A percentile compares a stretch with the other conserved stretches of the same genome.
Conservation (phyloP, 53 echinoderm and acorn worm genomes). For the Arbacia lixula region DNA sequence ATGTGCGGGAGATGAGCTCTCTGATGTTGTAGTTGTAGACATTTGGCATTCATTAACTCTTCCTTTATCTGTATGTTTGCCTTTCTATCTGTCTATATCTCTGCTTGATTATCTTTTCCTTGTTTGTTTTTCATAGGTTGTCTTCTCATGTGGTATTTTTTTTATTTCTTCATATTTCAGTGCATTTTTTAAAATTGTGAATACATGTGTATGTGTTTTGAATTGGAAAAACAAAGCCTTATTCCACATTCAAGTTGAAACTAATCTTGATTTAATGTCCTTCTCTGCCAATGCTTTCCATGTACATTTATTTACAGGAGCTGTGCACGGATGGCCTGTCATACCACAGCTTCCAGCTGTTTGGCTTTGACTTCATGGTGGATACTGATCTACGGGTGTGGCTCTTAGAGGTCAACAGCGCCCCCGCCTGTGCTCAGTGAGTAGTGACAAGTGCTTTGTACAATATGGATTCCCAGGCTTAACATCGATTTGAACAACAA, state of each 20-base stretch:
- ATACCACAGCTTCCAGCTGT: slow-evolving; percentile 84
- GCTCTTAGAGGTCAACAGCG: slow-evolving; percentile 83
- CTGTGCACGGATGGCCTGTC: slow-evolving; percentile 59
- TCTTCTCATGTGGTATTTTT: too few relatives aligned
- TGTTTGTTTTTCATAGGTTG: too few relatives aligned
- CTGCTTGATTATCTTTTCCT: too few relatives aligned
- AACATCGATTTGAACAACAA: too few relatives aligned
- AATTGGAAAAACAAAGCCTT: neutral
- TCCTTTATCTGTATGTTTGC: too few relatives aligned
- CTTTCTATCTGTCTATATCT: too few relatives aligned
- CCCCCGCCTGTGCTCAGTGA: slow-evolving; percentile 88
- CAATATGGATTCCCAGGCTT: neutral
- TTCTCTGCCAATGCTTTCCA: too few relatives aligned
- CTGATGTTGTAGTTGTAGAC: too few relatives aligned
- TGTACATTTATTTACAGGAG: slow-evolving; percentile 53
- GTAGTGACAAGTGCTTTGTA: neutral
- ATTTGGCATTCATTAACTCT: too few relatives aligned
- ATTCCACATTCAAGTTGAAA: neutral
- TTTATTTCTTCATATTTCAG: too few relatives aligned
- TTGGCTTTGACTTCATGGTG: slow-evolving; percentile 91
- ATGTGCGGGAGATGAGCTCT: too few relatives aligned
- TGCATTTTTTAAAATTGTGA: too few relatives aligned
- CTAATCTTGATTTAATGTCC: neutral
- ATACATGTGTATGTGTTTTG: neutral
- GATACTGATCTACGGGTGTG: slow-evolving; percentile 71